Base-by-base conservation (phyloP, 64 coral and sea anemone genomes). In the Porites australiensis region DNA sequence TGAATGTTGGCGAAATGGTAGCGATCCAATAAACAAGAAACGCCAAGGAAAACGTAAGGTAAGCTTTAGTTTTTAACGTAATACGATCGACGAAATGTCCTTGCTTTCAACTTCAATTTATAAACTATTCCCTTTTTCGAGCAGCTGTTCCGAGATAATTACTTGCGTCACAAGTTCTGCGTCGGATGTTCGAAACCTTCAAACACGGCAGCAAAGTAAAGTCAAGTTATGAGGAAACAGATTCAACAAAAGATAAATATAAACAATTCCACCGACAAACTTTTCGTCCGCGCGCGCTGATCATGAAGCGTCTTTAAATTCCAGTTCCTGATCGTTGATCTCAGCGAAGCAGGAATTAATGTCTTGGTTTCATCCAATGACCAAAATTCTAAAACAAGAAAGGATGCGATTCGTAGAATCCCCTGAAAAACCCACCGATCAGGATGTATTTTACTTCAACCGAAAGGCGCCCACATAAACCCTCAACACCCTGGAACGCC, bases 221-320 rank as follows among this genome's bases (percentile, higher is more conserved):
- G 27, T 37, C 0, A 37, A 37, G 27, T 37, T 37, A 37, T 37
- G 69, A 16, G 63, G 62, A 84, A 48, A 10, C 81, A 68, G 63
- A 50, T 44, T 19, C 23, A 44, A 37, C 2, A 2, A 20, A 66
- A 11, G 14, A 68, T 50, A 52, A 47, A 50, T 22, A 68, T 84
- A 68, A 65, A 84, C 81, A 68, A 49, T 60, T 67, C 7, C 4
- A 51, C 18, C 50, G 58, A 20, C 19, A 63, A 90, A 58, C 12
- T 66, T 55, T 70, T 92, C 59, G 68, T 74, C 66, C 0, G 88
- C 27, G 0, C 27, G 60, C 48, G 58, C 67, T 57, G 45, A 49
- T 64, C n/a, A 15, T 60, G 6, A 68, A 68, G 81, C 63, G 16
- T 68, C 81, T 66, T 68, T 50, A 78, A 78, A 77, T 8, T 22